These are phyloP conservation scores for Celastrina argiolus DNA, from an alignment of 2,888 invertebrate species.

Conservation along the genomic window DNA sequence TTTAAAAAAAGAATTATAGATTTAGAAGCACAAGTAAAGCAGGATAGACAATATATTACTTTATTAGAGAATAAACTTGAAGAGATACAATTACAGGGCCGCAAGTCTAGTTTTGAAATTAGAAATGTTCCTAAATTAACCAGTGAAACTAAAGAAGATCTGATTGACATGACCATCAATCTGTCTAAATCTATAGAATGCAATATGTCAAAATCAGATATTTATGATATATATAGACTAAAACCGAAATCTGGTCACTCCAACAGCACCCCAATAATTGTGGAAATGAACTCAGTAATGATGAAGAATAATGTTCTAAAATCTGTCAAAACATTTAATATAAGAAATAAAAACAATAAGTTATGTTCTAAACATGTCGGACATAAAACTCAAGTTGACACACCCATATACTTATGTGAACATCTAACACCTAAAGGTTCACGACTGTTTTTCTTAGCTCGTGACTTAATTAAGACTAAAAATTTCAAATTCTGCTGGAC, in stretches of 20 bases:
- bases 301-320: background rate
- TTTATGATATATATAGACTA: background rate
- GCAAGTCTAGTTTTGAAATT: conserved; percentile 30
- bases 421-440: conserved; percentile 25
- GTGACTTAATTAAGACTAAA: background rate
- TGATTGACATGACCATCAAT: conserved; percentile 25
- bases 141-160: conserved; percentile 26
- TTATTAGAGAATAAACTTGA: conserved; percentile 30
- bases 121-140: conserved; percentile 29
- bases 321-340: conserved; percentile 24
- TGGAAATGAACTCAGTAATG: no score
- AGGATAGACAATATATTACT: conserved; percentile 27
- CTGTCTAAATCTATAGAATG: conserved; percentile 11
- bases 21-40: background rate
- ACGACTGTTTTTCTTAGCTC: conserved; percentile 27
- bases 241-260: background rate
- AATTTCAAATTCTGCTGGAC: conserved; percentile 18
- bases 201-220: no score
- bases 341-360: conserved; percentile 27
- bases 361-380: conserved; percentile 28
- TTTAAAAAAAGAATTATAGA: conserved; percentile 23
- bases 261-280: no score
- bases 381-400: conserved; percentile 16
- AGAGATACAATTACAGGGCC: conserved; percentile 21
- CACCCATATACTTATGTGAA: conserved; percentile 26